Evolutionary conservation across 1,140 invertebrate species (phyloP).

Genomic region (Sesamia nonagrioides): DNA sequence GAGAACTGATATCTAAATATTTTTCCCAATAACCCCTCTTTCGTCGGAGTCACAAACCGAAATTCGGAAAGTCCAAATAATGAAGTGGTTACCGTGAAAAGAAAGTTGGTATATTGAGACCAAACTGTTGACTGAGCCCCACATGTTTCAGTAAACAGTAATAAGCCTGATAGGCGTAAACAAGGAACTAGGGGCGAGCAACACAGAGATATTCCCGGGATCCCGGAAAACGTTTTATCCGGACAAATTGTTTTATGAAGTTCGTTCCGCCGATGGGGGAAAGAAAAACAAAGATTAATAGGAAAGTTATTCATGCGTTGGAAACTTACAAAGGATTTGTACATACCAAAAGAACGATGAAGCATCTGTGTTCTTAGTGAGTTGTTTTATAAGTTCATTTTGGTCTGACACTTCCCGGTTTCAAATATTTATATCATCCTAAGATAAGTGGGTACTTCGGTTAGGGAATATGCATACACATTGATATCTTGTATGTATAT

Average conservation of each 20-base stretch:
- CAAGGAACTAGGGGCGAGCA: constrained; percentile 12
- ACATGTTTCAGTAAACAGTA: constrained; percentile 29
- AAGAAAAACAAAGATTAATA: constrained; percentile 37
- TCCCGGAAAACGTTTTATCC: constrained; percentile 30
- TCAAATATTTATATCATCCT: too few species aligned
- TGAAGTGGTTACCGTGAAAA: not conserved
- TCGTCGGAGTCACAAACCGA: not conserved
- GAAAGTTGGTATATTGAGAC: not conserved
- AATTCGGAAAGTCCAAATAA: not conserved
- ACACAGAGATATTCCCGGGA: not conserved
- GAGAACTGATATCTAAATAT: not conserved
- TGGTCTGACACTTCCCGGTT: not conserved
- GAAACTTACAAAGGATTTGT: constrained; percentile 13
- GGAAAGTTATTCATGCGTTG: constrained; percentile 13
- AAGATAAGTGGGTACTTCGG: too few species aligned
- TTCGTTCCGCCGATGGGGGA: constrained; percentile 12
- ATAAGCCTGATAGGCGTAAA: constrained; percentile 28
- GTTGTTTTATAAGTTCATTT: not conserved
- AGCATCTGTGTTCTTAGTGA: constrained; percentile 90
- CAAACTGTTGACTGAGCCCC: not conserved
- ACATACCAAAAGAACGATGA: not conserved
- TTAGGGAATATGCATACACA: too few species aligned
- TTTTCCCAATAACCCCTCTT: constrained; percentile 4
- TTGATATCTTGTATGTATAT: too few species aligned
- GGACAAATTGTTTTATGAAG: constrained; percentile 34